These are phyloP conservation scores for Pteropus alecto DNA, from an alignment of 2,113 vertebrate genomes.

Conservation along the genomic window DNA sequence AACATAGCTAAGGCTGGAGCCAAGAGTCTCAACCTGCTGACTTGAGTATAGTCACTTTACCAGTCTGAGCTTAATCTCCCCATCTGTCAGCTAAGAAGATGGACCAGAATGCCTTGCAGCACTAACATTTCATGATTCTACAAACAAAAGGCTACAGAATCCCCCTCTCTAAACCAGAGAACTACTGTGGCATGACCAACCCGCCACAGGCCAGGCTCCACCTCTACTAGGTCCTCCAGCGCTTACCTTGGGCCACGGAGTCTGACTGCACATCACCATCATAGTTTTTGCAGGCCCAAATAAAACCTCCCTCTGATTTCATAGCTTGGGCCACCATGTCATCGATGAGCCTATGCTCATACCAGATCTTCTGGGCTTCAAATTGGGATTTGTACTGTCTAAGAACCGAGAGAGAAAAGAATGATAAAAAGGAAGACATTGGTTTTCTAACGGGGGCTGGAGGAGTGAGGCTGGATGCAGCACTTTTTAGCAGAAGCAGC, in stretches of 20 bases:
- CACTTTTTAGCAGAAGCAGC: background rate
- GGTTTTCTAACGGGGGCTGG: background rate
- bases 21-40: background rate
- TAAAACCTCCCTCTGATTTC: slow-evolving; percentile 98
- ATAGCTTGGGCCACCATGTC: slow-evolving; percentile 99
- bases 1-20: background rate
- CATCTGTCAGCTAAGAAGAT: background rate
- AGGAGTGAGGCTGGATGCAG: background rate
- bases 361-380: slow-evolving; percentile 96
- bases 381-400: slow-evolving; percentile 94
- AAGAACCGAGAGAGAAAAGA: slow-evolving; percentile 13
- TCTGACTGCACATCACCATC: slow-evolving; percentile 99
- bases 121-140: background rate
- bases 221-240: background rate
- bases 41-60: background rate
- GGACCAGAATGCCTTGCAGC: no score
- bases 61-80: background rate
- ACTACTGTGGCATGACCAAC: background rate
- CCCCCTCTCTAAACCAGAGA: background rate
- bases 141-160: background rate
- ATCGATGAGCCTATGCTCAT: slow-evolving; percentile 97
- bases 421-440: background rate
- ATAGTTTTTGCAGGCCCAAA: slow-evolving; percentile 99
- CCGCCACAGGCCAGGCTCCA: rapidly evolving
- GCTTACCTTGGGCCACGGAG: slow-evolving; percentile 95